Base-by-base conservation (phyloP, 2,797 vertebrate genomes). In the Melanotaenia trifasciata region DNA sequence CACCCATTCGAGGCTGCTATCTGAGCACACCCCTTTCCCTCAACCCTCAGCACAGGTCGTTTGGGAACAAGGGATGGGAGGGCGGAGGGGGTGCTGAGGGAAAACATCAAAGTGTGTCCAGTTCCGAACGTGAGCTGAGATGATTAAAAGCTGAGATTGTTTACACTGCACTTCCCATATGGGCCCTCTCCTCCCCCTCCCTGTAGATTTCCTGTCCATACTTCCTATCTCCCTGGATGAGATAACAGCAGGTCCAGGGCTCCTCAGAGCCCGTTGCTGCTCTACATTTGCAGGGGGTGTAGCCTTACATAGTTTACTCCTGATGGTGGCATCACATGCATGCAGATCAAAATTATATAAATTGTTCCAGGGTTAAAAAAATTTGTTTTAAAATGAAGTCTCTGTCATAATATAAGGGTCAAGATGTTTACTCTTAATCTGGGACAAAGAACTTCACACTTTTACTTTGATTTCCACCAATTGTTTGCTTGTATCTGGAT, bases 111-210 rank as follows among this genome's bases (percentile, higher is more conserved):
- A 96, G 94, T 61, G 76, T 33, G 90, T 89, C 72, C 87, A 93
- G 92, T 86, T 91, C 87, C 59, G 89, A 95, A 94, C 91, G 91
- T 95, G 92, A 95, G 92, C 90, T 71, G 89, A 83, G 91, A 93
- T 93, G 94, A 95, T 96, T 96, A 95, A 93, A 94, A 91, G 86
- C 89, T 72, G 81, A 90, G 90, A 82, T 87, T 96, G 94, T 96
- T 95, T 96, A 95, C 93, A 92, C 92, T 92, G 89, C 78, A 77
- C 92, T 94, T 95, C 94, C 94, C 93, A 95, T 92, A 92, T 79
- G 85, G 87, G 81, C 91, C 87, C 84, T 83, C 81, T 82, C 60
- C 72, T 78, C 87, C 81, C 87, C 89, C 84, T 89, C 89, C 90
- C 87, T 92, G 84, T 88, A 89, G 89, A 91, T 90, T 95, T 95